phyloP scores from a whole-genome alignment of 2,113 vertebrate species.

The Saccopteryx leptura region DNA sequence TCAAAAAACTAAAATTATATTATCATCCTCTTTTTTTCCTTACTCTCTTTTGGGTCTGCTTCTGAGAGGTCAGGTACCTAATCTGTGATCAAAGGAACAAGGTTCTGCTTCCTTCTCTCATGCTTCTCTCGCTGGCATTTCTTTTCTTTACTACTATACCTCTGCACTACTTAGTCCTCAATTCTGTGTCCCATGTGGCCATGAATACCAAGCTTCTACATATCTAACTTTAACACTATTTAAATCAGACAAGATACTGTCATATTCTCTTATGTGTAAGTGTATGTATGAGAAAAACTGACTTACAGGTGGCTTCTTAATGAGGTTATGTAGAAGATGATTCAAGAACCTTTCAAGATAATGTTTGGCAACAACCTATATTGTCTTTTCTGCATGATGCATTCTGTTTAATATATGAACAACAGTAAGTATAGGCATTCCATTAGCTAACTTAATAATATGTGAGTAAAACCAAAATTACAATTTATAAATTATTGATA shows the following conservation, averaged over 20 bases:
- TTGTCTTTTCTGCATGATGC: neutral
- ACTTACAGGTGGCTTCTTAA: neutral
- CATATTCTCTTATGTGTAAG: neutral
- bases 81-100: neutral
- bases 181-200: neutral
- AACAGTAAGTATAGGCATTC: neutral
- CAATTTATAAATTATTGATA: neutral
- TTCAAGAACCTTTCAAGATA: neutral
- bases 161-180: neutral
- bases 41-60: neutral
- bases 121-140: neutral
- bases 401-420: conserved; percentile 1
- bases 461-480: neutral
- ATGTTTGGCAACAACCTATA: neutral
- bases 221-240: neutral
- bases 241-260: neutral
- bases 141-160: neutral
- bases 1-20: neutral
- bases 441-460: conserved; percentile 6
- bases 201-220: neutral
- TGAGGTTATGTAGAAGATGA: neutral
- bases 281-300: neutral
- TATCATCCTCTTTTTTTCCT: neutral
- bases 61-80: neutral
- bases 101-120: neutral